phyloP scores from a whole-genome alignment of 2,888 invertebrate genomes.

The Oscheius sp. region DNA sequence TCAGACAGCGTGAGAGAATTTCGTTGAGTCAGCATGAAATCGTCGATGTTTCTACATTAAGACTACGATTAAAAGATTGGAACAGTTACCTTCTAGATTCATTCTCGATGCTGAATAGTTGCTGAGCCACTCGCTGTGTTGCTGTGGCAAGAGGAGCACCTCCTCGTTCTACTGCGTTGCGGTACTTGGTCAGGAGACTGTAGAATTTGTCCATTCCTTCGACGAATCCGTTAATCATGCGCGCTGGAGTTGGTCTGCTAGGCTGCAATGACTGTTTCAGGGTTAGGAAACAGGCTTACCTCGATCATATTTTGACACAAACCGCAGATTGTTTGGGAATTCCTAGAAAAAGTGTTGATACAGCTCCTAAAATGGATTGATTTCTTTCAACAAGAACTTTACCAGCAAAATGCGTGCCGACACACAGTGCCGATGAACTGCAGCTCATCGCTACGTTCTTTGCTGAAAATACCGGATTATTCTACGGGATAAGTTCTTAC shows the following conservation, averaged over 20 bases:
- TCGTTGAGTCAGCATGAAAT: constrained; percentile 15
- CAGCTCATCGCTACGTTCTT: constrained; percentile 5
- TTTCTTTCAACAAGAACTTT: not conserved
- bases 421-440: constrained; percentile 46
- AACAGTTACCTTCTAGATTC: constrained; percentile 4
- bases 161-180: not conserved
- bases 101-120: not conserved
- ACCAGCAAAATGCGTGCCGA: constrained; percentile 55
- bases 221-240: constrained; percentile 6
- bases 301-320: constrained; percentile 14
- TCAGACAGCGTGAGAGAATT: not conserved
- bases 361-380: constrained; percentile 22
- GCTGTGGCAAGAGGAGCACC: not conserved
- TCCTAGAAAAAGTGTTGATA: constrained; percentile 11
- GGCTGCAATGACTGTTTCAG: not conserved
- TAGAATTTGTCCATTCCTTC: constrained; percentile 8
- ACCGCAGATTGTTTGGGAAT: not conserved
- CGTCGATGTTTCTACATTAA: constrained; percentile 20
- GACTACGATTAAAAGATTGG: not conserved
- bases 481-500: constrained; percentile 2
- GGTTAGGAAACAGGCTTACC: not conserved
- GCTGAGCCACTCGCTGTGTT: constrained; percentile 12
- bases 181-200: constrained; percentile 5
- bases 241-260: constrained; percentile 13
- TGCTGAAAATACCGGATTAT: constrained; percentile 10